phyloP scores from a whole-genome alignment of 2,797 vertebrate species.

The Cuniculus paca region DNA sequence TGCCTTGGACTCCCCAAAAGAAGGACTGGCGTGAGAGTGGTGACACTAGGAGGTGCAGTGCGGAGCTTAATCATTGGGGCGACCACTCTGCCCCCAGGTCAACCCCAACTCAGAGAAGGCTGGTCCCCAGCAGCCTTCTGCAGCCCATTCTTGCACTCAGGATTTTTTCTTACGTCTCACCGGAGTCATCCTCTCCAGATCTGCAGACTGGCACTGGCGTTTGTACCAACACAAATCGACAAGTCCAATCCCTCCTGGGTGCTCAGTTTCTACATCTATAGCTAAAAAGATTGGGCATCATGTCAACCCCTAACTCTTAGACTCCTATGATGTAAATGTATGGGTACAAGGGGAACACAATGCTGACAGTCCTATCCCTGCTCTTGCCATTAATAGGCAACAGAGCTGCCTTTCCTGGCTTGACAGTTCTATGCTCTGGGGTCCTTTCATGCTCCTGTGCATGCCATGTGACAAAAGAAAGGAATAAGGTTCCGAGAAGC shows the following conservation, averaged over 20 bases:
- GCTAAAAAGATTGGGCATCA: not conserved
- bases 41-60: not conserved
- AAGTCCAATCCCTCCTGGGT: not conserved
- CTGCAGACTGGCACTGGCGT: not conserved
- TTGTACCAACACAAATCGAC: not conserved
- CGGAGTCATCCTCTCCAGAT: not conserved
- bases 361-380: not conserved
- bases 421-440: not conserved
- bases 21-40: not conserved
- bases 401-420: not conserved
- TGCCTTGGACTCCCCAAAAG: slow-evolving; percentile 28
- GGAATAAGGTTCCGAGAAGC: not conserved
- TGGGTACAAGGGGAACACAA: not conserved
- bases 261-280: slow-evolving; percentile 15
- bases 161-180: not conserved
- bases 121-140: not conserved
- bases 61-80: not conserved
- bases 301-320: not conserved
- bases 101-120: not conserved
- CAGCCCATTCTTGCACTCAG: not conserved
- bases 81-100: not conserved
- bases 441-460: not conserved
- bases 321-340: not conserved
- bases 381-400: not conserved
- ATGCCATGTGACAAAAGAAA: not conserved